Base-by-base conservation (phyloP, 2,888 invertebrate species). In the Chymomyza procnemis region DNA sequence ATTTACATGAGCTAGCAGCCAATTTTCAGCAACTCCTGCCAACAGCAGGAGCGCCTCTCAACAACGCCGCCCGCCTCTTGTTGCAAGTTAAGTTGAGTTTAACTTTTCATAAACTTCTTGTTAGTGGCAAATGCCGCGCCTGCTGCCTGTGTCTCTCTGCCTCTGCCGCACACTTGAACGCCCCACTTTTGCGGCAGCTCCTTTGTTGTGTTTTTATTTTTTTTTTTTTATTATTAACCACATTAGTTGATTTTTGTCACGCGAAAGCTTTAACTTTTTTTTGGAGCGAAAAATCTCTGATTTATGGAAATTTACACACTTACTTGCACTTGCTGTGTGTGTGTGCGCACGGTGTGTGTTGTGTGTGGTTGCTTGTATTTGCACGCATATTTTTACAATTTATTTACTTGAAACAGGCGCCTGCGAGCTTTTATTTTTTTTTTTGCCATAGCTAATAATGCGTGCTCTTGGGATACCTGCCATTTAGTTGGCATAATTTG, bases 221-320 rank as follows among this genome's bases (percentile, higher is more conserved):
- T 54, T 61, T 26, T 64, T 67, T 58, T 61, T 61, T 83, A 79
- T 85, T 88, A 85, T 84, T 85, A 85, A 78, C 80, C 77, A 79
- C 78, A 78, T 87, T 81, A 88, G 87, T 81, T 85, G 88, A 84
- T 87, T 88, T 81, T 84, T 84, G 88, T 88, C 88, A 88, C 88
- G 88, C 88, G 73, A 88, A 81, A 79, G 73, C 76, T 75, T 77
- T 67, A 65, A 62, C 52, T 14, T 30, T n/a, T 21, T 16, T 5
- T 26, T 26, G 16, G 14, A 61, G 48, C 16, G 16, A 30, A 34
- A 68, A 58, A 73, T 82, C 85, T 76, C 74, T 87, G 85, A 83
- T 83, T 83, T 83, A 83, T 85, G 72, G 75, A 67, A 75, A 85
- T 83, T 74, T 74, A 72, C 80, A 75, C 82, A 82, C 79, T 75